Evolutionary conservation across 2,888 invertebrate species (phyloP), one percentile per base, ranked within the genome.

Genomic region (Ormyrus labotus): DNA sequence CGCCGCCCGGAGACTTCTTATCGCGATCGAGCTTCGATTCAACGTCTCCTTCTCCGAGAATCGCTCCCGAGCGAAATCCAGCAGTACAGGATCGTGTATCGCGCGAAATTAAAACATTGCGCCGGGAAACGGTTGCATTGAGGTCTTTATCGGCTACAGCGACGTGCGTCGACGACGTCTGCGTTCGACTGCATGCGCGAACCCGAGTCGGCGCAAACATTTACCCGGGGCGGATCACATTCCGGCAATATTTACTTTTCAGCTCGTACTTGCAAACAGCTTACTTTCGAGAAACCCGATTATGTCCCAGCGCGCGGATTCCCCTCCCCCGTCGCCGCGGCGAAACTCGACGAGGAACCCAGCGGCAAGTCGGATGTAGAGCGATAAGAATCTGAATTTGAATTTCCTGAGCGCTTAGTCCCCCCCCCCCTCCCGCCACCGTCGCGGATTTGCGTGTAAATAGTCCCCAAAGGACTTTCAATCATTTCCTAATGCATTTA

Each of bases 161-260:
- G 34, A 68, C 57, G 67, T 57, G 79, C 10, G 34, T 60, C 60
- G 45, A n/a, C 60, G 45, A n/a, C 81, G 83, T 85, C 67, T 86
- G 83, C 84, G 86, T 85, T 86, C 83, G 57, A 76, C 67, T 74
- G 60, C 34, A 13, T 13, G 13, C 13, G 13, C 13, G 0, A 6
- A 60, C 55, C 19, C 84, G 83, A 74, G 84, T 83, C 78, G 85
- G 84, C 84, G 85, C 85, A 88, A 88, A 88, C 87, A 87, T 88
- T 88, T 86, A 84, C 86, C 82, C 86, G 83, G 81, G 83, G 83
- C 83, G 85, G 84, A 87, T 86, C 86, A 85, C 84, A 85, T 85
- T 83, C 84, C 84, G 82, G 72, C 83, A 63, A 82, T 84, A 85
- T 87, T 88, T 87, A 86, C 88, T 86, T 87, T 87, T 85, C 85